These are phyloP conservation scores for Clamator glandarius DNA, from an alignment of 2,797 vertebrate genomes.

Conservation along the genomic window DNA sequence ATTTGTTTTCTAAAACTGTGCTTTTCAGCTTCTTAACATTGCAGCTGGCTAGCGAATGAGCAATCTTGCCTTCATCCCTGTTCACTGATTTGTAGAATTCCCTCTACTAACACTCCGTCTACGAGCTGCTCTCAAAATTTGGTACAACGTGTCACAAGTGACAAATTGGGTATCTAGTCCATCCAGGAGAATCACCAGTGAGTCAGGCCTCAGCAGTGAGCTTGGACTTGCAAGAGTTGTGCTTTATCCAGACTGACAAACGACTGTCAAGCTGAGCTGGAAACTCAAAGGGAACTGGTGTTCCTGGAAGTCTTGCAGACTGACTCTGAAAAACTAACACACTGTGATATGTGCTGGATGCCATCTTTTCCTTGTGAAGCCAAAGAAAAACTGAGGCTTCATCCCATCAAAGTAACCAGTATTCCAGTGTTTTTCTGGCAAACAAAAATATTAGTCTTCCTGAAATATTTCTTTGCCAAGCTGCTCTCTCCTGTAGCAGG, in stretches of 20 bases:
- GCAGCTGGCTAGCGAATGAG: neutral
- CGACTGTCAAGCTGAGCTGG: neutral
- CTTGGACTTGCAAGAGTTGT: neutral
- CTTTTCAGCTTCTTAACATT: neutral
- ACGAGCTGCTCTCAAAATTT: neutral
- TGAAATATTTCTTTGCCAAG: neutral
- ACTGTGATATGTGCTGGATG: neutral
- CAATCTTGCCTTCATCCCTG: neutral
- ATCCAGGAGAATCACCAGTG: neutral
- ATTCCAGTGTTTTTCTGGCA: neutral
- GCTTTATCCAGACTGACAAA: neutral
- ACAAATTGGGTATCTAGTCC: neutral
- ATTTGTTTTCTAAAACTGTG: neutral
- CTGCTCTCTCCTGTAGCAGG: neutral
- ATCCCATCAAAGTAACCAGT: neutral
- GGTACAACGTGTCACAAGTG: neutral
- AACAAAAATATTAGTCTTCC: neutral
- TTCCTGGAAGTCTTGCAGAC: neutral
- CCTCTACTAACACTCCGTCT: neutral
- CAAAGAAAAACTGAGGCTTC: neutral
- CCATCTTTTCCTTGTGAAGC: neutral
- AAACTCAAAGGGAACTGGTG: neutral
- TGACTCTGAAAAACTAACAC: neutral
- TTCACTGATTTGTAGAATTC: neutral
- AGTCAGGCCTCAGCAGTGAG: neutral